These are phyloP conservation scores for Drosophila leonis DNA, from an alignment of 2,888 invertebrate species.

Conservation along the genomic window DNA sequence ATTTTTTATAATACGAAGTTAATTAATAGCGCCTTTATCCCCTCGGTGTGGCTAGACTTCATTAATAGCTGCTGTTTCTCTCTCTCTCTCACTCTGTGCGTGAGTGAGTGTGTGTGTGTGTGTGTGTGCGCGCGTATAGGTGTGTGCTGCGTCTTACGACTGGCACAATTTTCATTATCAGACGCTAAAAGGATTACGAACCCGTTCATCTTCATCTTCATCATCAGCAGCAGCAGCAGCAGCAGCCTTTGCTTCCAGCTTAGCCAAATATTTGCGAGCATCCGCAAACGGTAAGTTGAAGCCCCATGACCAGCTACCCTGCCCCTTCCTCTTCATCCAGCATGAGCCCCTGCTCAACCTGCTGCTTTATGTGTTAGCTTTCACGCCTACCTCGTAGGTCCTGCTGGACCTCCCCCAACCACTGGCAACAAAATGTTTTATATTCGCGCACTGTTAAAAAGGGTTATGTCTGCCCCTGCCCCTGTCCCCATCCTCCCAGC, in stretches of 20 bases:
- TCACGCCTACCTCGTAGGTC: conserved; percentile 49
- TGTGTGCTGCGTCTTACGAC: conserved; percentile 37
- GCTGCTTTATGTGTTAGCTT: conserved; percentile 52
- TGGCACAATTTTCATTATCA: conserved; percentile 73
- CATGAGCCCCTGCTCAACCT: background rate
- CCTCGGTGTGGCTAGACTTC: conserved; percentile 46
- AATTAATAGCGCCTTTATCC: conserved; percentile 43
- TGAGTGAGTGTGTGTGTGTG: conserved; percentile 6
- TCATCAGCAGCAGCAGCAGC: conserved; percentile 24
- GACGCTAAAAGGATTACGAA: conserved; percentile 76
- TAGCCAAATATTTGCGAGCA: conserved; percentile 64
- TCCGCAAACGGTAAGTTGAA: conserved; percentile 69
- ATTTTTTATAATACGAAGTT: conserved; percentile 37
- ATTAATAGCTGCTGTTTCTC: conserved; percentile 44
- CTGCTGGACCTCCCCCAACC: background rate
- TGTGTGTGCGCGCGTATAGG: conserved; percentile 13
- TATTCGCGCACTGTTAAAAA: conserved; percentile 58
- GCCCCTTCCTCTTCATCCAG: background rate
- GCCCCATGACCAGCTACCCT: conserved; percentile 15
- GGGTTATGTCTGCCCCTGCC: conserved; percentile 37
- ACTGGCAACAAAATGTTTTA: conserved; percentile 49
- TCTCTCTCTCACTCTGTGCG: background rate
- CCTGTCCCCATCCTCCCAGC: background rate
- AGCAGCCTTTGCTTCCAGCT: conserved; percentile 15
- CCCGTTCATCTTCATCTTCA: conserved; percentile 75